A percentile compares a stretch with the other conserved stretches of the same genome.
phyloP scores from a whole-genome alignment of 2,888 invertebrate genomes.

The Chrysina gloriosa region DNA sequence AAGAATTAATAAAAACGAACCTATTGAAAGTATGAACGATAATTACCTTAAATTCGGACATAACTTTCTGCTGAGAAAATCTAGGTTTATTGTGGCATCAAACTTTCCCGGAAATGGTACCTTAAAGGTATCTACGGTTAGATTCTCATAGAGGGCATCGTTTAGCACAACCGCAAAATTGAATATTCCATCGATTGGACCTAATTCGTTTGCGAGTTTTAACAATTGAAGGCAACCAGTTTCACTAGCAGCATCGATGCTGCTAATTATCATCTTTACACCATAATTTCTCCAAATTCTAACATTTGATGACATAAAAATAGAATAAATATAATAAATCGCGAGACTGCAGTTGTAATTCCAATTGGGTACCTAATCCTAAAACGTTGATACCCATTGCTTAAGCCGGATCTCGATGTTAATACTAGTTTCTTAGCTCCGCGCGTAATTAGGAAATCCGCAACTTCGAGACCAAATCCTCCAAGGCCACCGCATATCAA shows the following conservation, averaged over 20 bases:
- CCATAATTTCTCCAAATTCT: constrained; percentile 80
- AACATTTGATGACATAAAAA: too few relatives aligned
- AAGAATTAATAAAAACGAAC: not conserved
- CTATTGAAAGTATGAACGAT: constrained; percentile 23
- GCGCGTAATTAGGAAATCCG: constrained; percentile 85
- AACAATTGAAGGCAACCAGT: constrained; percentile 79
- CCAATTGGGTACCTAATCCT: constrained; percentile 70
- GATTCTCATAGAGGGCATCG: constrained; percentile 82
- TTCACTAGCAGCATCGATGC: constrained; percentile 76
- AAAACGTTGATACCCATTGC: constrained; percentile 84
- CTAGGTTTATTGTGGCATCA: constrained; percentile 78
- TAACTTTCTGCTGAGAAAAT: constrained; percentile 67
- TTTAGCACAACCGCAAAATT: constrained; percentile 86
- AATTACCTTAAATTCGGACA: constrained; percentile 42
- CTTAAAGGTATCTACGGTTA: constrained; percentile 75
- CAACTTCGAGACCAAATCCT: constrained; percentile 91
- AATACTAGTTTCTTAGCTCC: constrained; percentile 84
- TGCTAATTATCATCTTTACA: constrained; percentile 75
- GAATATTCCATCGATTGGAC: constrained; percentile 85
- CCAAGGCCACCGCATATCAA: constrained; percentile 85
- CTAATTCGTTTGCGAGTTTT: constrained; percentile 71
- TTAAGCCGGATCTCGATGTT: constrained; percentile 83
- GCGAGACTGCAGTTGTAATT: too few relatives aligned
- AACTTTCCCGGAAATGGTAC: constrained; percentile 82
- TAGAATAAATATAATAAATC: too few relatives aligned